These are phyloP conservation scores for Gymnodraco acuticeps DNA, from an alignment of 2,797 vertebrate species.

Conservation along the genomic window DNA sequence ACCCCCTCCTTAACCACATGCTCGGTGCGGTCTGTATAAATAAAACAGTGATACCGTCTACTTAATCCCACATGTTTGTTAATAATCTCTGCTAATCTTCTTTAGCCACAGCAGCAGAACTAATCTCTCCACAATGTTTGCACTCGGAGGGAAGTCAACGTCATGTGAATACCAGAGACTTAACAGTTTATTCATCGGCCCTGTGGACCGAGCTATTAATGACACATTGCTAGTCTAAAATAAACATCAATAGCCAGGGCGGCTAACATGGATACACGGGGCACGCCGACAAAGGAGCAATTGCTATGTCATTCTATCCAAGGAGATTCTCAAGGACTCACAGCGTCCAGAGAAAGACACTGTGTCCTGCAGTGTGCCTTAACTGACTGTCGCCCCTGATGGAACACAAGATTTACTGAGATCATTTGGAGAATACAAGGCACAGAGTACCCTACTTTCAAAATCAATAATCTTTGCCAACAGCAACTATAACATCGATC, in stretches of 20 bases:
- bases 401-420: slow-evolving; percentile 60
- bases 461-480: slow-evolving; percentile 53
- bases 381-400: slow-evolving; percentile 28
- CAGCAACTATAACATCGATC: slow-evolving; percentile 12
- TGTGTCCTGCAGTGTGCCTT: slow-evolving; percentile 38
- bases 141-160: slow-evolving; percentile 62
- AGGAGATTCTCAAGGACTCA: slow-evolving; percentile 60
- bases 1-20: slow-evolving; percentile 37
- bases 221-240: slow-evolving; percentile 53
- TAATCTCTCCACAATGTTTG: slow-evolving; percentile 78
- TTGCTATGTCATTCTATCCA: slow-evolving; percentile 36
- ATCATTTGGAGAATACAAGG: slow-evolving; percentile 52
- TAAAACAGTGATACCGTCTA: slow-evolving; percentile 64
- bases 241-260: slow-evolving; percentile 44
- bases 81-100: slow-evolving; percentile 83
- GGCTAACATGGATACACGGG: slow-evolving; percentile 19
- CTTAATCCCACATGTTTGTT: slow-evolving; percentile 79
- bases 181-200: slow-evolving; percentile 64
- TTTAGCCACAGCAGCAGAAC: slow-evolving; percentile 76
- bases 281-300: slow-evolving; percentile 39
- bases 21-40: slow-evolving; percentile 42
- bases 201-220: slow-evolving; percentile 58
- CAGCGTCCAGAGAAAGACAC: slow-evolving; percentile 39
- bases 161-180: slow-evolving; percentile 60
- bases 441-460: slow-evolving; percentile 16